Conservation (phyloP, 2,113 vertebrate species). For the Burhinus oedicnemus region DNA sequence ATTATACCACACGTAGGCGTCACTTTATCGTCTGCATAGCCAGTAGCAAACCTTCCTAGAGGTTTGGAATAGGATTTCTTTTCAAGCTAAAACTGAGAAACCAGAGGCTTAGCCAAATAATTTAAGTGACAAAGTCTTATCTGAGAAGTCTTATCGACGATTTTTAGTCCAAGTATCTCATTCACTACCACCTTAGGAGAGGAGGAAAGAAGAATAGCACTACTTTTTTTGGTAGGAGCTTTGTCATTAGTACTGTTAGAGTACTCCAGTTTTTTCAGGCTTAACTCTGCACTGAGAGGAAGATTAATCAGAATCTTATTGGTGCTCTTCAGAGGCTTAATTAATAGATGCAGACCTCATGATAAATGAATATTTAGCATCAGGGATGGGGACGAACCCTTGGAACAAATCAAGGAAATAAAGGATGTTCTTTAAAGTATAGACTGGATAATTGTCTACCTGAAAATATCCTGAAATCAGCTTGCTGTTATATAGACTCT, state of each 20-base stretch:
- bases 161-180: not conserved
- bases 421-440: not conserved
- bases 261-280: not conserved
- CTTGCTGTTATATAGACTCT: not conserved
- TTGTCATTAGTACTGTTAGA: not conserved
- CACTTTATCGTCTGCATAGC: not conserved
- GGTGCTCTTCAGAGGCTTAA: not conserved
- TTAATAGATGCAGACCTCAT: not conserved
- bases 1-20: not conserved
- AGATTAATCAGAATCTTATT: not conserved
- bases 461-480: not conserved
- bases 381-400: not conserved
- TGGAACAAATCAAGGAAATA: not conserved
- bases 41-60: not conserved
- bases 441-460: not conserved
- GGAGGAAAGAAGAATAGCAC: not conserved
- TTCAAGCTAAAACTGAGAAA: not conserved
- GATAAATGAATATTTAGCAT: not conserved
- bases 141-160: not conserved
- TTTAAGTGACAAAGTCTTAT: not conserved
- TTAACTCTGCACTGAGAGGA: not conserved
- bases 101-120: not conserved
- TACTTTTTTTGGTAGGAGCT: not conserved
- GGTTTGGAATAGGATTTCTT: not conserved
- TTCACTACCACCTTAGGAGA: not conserved